These are phyloP conservation scores for Remorina albescens DNA, from an alignment of 2,797 vertebrate species.

Conservation along the genomic window DNA sequence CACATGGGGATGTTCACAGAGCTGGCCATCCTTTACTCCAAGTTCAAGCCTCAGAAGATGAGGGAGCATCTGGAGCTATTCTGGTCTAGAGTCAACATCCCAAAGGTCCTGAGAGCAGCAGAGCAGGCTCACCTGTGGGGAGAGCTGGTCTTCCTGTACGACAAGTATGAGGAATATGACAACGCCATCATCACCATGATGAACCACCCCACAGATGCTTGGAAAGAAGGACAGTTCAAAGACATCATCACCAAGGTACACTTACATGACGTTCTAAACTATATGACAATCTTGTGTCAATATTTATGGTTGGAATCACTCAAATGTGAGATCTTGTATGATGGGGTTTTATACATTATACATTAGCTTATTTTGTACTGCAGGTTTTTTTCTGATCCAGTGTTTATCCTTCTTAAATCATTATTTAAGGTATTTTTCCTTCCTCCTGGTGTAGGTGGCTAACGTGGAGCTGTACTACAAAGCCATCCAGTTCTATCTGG, in stretches of 20 bases:
- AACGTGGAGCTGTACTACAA: conserved; percentile 99
- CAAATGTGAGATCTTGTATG: neutral
- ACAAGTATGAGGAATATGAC: conserved; percentile 99
- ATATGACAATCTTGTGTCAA: neutral
- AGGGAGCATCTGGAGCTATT: conserved; percentile 98
- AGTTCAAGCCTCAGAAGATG: conserved; percentile 99
- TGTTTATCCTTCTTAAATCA: neutral
- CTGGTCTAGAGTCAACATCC: conserved; percentile 99
- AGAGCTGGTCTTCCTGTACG: conserved; percentile 98
- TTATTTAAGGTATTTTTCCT: neutral
- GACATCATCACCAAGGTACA: conserved; percentile 98
- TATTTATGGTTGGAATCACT: neutral
- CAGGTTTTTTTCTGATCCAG: neutral
- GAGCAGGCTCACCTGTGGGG: conserved; percentile 99
- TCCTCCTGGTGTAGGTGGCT: conserved; percentile 88
- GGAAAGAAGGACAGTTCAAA: conserved; percentile 99
- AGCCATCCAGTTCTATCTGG: conserved; percentile 97
- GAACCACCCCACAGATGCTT: conserved; percentile 98
- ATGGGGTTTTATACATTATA: neutral
- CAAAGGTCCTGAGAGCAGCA: conserved; percentile 97
- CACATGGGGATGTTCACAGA: conserved; percentile 99
- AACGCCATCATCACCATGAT: conserved; percentile 99
- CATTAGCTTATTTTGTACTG: neutral
- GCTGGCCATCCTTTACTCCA: conserved; percentile 98
- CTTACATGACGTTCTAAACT: neutral